These are phyloP conservation scores for Allacma fusca DNA, from an alignment of 2,888 invertebrate genomes.

Conservation along the genomic window DNA sequence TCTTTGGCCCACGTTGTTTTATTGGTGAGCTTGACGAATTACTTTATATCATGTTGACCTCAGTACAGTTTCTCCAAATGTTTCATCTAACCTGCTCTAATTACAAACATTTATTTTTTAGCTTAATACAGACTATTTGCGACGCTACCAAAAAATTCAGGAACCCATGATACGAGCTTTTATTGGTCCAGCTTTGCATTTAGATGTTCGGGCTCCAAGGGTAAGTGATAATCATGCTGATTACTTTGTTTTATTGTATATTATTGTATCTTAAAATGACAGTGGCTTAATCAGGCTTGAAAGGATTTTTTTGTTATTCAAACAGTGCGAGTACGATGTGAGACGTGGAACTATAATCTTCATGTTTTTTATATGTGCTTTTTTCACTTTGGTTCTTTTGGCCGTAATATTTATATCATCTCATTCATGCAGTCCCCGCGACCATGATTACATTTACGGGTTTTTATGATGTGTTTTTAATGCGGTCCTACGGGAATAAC, in stretches of 20 bases:
- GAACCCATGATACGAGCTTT: no score
- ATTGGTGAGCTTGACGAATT: background rate
- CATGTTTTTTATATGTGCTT: no score
- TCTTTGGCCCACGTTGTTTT: background rate
- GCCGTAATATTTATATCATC: background rate
- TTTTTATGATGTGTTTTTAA: background rate
- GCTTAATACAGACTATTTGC: conserved; percentile 25
- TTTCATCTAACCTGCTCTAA: no score
- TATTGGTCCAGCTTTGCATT: conserved; percentile 17
- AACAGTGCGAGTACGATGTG: background rate
- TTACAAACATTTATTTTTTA: background rate
- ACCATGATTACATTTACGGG: background rate
- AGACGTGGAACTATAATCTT: background rate
- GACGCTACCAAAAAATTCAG: background rate
- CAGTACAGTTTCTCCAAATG: no score
- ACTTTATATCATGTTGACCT: no score
- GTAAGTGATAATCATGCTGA: background rate
- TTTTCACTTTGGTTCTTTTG: background rate
- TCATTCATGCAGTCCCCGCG: background rate
- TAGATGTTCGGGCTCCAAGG: background rate
- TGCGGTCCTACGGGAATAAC: no score
- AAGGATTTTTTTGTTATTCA: background rate
- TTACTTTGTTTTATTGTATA: no score
- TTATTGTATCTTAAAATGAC: no score
- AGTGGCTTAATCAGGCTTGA: no score